Base-by-base conservation (phyloP, 2,888 invertebrate species). In the Cantharis rufa region DNA sequence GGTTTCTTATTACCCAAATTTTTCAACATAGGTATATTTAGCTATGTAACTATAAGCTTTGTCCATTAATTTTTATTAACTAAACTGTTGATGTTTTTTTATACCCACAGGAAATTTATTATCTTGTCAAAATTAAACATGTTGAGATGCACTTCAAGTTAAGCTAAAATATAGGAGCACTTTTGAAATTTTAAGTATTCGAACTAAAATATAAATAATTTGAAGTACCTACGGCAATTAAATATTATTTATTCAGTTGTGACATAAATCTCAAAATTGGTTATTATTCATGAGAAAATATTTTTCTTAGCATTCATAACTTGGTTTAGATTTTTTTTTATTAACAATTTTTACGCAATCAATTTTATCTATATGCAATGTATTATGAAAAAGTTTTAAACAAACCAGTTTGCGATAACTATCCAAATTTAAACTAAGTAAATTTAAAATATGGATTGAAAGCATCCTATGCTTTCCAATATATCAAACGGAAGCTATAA, bases 1-100 rank as follows among this genome's bases (percentile, higher is more conserved):
- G 74, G 80, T 80, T 80, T 82, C 80, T 78, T 76, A 79, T 82
- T 80, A 81, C 79, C 63, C 78, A 79, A 71, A 75, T 78, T 82
- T 81, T 81, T 81, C 79, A 80, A 74, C 76, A 80, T 78, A 72
- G 64, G 69, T 62, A 48, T 73, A 72, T 69, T 76, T 76, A 76
- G 75, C 66, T 74, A 72, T 71, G 70, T 74, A 66, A 15, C 64
- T 18, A 24, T 63, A 70, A 75, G 73, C 68, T 62, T 74, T 73
- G 68, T 15, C 73, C 76, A 76, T 78, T 78, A 76, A 78, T 76
- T 76, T 72, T 72, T 72, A 71, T 72, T 32, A 63, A 71, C 69
- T 71, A 72, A 21, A 63, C 62, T 64, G 69, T 73, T 72, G 15
- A 48, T 72, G 16, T n/a, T 48, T 48, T 48, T 21, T 64, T 64